These are phyloP conservation scores for Oncorhynchus keta DNA, from an alignment of 2,113 vertebrate genomes.

Conservation along the genomic window DNA sequence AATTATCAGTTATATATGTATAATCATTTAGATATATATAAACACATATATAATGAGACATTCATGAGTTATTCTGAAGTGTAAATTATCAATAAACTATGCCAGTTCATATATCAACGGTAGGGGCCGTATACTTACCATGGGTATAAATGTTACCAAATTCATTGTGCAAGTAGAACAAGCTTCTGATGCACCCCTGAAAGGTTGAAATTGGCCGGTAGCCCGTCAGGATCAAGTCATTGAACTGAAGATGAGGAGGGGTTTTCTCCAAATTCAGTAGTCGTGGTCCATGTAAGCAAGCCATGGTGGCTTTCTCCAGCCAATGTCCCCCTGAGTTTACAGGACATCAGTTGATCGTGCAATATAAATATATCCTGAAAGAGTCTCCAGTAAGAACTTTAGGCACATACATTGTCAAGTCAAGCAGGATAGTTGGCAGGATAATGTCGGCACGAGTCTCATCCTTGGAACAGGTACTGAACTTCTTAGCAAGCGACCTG, in stretches of 20 bases:
- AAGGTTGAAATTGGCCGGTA: constrained; percentile 83
- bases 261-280: constrained; percentile 84
- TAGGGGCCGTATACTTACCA: constrained; percentile 69
- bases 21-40: too few relatives aligned
- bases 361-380: constrained; percentile 40
- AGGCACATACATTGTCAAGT: constrained; percentile 7
- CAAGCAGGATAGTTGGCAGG: constrained; percentile 1
- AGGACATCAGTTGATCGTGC: constrained; percentile 11
- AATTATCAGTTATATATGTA: too few relatives aligned
- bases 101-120: too few relatives aligned
- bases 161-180: constrained; percentile 93
- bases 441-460: constrained; percentile 13
- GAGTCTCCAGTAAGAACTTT: constrained; percentile 1
- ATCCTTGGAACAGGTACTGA: constrained; percentile 52
- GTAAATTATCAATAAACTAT: not conserved
- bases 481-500: constrained; percentile 49
- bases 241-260: constrained; percentile 87
- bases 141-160: constrained; percentile 92
- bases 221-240: constrained; percentile 87
- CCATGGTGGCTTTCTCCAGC: constrained; percentile 57
- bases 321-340: constrained; percentile 11
- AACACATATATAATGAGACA: too few relatives aligned
- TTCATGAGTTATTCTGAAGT: too few relatives aligned
- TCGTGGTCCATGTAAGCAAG: constrained; percentile 75
- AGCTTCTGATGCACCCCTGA: constrained; percentile 81